phyloP scores from a whole-genome alignment of 1,140 invertebrate genomes.

The Heliothis subflexa region DNA sequence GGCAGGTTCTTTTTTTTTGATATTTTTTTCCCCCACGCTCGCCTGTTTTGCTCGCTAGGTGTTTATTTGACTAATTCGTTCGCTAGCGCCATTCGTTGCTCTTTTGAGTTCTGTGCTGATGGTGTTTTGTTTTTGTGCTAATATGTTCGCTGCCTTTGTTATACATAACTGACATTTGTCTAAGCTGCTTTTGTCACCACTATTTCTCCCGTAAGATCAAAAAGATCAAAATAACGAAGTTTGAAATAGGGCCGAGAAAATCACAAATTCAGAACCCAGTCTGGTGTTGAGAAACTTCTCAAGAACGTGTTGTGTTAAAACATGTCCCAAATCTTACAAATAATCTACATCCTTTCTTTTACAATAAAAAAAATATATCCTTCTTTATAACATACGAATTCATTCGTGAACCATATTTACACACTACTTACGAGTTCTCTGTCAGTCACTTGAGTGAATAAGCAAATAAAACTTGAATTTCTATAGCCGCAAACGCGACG shows the following conservation, averaged over 20 bases:
- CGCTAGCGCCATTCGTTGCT: slow-evolving; percentile 26
- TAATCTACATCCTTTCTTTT: no score
- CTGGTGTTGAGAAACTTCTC: no score
- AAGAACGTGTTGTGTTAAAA: no score
- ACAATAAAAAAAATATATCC: no score
- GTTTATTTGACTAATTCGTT: slow-evolving; percentile 45
- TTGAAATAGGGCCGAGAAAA: no score
- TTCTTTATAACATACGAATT: no score
- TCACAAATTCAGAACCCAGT: no score
- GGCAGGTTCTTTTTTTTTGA: slow-evolving; percentile 4
- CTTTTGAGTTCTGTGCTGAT: slow-evolving; percentile 5
- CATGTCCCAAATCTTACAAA: no score
- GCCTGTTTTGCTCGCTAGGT: slow-evolving; percentile 13
- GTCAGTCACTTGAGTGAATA: slow-evolving; percentile 26
- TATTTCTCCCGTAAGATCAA: no score
- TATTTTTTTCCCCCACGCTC: background rate
- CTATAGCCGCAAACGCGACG: slow-evolving; percentile 45
- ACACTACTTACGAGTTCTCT: slow-evolving; percentile 20
- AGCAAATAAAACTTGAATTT: slow-evolving; percentile 39
- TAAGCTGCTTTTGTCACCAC: no score
- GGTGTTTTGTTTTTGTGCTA: background rate
- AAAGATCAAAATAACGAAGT: no score
- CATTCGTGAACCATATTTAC: background rate
- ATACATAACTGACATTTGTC: no score
- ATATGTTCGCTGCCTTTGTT: background rate